Base-by-base conservation (phyloP, 2,888 invertebrate genomes). In the Orgyia antiqua region DNA sequence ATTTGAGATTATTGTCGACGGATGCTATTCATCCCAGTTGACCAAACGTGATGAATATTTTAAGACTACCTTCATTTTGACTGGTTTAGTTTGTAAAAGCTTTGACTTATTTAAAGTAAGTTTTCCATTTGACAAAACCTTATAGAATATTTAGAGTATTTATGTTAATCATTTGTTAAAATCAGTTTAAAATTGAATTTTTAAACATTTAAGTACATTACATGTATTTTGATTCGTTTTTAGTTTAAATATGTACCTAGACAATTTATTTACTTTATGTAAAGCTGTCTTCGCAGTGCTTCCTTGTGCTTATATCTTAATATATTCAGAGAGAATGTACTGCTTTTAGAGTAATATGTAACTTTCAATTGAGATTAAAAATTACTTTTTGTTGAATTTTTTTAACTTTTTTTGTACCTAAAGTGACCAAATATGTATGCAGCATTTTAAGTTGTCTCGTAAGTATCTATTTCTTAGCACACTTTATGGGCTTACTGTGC, bases 311-410 rank as follows among this genome's bases (percentile, higher is more conserved):
- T 83, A 83, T 82, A 79, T 60, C 36, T 1, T 9, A 41, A 60
- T 82, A 80, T 82, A 84, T 75, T 69, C 76, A 79, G 82, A 84
- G 84, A 64, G 60, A 79, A 80, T 56, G 78, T 58, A 50, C 65
- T 63, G 59, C 32, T 31, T 13, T 42, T 42, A n/a, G 13, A 13
- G n/a, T n/a, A n/a, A n/a, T n/a, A n/a, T n/a, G 11, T 11, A 9
- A 23, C 2, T 11, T 11, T 4, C 12, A 12, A 11, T 24, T 24
- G 2, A 9, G 3, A 21, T 10, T 21, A 10, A 21, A 21, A 21
- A 10, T 21, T 9, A 9, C 8, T 10, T 21, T 10, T 21, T 21
- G 10, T 5, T 4, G n/a, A n/a, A n/a, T n/a, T n/a, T n/a, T n/a
- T n/a, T n/a, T n/a, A n/a, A n/a, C n/a, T n/a, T n/a, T n/a, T n/a